A percentile compares a stretch with the other conserved stretches of the same genome.
These are phyloP conservation scores for Macropis europaea DNA, from an alignment of 2,888 invertebrate species.

Conservation along the genomic window DNA sequence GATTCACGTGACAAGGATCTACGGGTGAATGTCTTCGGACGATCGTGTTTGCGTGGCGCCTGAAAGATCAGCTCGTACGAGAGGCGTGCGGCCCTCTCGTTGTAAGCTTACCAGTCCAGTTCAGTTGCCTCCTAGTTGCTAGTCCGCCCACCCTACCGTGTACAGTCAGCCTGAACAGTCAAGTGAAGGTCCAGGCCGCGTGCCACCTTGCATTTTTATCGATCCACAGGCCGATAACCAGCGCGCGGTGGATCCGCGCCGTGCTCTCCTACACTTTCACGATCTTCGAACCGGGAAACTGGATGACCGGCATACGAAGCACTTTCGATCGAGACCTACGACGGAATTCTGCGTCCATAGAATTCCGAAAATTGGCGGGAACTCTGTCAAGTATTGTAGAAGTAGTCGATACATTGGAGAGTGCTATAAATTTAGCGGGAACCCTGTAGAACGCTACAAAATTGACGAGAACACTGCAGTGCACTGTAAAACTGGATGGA, in stretches of 20 bases:
- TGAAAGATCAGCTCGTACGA: slow-evolving; percentile 36
- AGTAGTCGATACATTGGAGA: too few relatives aligned
- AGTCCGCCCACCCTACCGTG: slow-evolving; percentile 71
- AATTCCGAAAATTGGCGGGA: too few relatives aligned
- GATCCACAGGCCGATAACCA: slow-evolving; percentile 67
- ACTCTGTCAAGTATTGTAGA: too few relatives aligned
- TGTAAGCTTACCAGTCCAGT: slow-evolving; percentile 56
- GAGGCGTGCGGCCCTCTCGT: slow-evolving; percentile 11
- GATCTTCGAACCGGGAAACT: slow-evolving; percentile 57
- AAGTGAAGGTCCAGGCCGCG: slow-evolving; percentile 69
- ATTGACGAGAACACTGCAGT: too few relatives aligned
- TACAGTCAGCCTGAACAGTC: slow-evolving; percentile 55
- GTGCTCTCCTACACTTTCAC: slow-evolving; percentile 71
- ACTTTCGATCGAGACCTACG: slow-evolving; percentile 14
- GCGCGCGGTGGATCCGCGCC: slow-evolving; percentile 51
- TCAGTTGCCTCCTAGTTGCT: slow-evolving; percentile 63
- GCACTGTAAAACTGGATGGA: too few relatives aligned
- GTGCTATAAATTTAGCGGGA: too few relatives aligned
- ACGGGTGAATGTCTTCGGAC: slow-evolving; percentile 30
- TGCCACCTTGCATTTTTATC: slow-evolving; percentile 74
- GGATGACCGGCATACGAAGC: slow-evolving; percentile 54
- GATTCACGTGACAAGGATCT: slow-evolving; percentile 35
- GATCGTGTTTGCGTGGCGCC: slow-evolving; percentile 49
- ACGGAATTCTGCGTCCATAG: too few relatives aligned
- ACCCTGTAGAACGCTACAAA: too few relatives aligned